Evolutionary conservation across 2,888 invertebrate species (phyloP).

Genomic region (Dynastes maya): DNA sequence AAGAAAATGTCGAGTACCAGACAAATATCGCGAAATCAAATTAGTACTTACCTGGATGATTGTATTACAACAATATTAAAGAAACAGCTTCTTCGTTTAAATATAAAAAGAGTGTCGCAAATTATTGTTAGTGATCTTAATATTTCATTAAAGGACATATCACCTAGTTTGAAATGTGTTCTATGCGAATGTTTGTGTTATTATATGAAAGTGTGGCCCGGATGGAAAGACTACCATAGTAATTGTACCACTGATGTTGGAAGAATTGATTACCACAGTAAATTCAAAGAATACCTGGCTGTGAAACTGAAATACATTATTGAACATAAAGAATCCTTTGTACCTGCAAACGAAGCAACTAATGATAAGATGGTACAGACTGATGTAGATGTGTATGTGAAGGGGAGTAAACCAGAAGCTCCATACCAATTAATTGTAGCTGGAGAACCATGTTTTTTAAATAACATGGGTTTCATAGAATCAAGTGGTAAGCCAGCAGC

Average conservation of each 20-base stretch:
- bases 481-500: conserved; percentile 41
- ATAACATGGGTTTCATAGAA: conserved; percentile 53
- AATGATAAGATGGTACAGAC: conserved; percentile 21
- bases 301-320: conserved; percentile 52
- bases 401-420: conserved; percentile 47
- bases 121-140: conserved; percentile 50
- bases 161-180: conserved; percentile 77
- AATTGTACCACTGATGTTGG: conserved; percentile 11
- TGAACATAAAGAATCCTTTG: conserved; percentile 30
- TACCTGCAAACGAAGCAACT: not conserved
- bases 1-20: not conserved
- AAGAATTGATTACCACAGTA: conserved; percentile 47
- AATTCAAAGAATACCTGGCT: conserved; percentile 52
- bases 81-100: conserved; percentile 42
- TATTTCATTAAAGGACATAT: conserved; percentile 40
- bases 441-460: conserved; percentile 54
- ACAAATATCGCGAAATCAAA: not conserved
- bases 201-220: conserved; percentile 57
- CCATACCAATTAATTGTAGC: conserved; percentile 51
- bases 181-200: conserved; percentile 57
- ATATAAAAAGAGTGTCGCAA: conserved; percentile 35
- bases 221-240: conserved; percentile 51
- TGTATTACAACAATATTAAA: conserved; percentile 43
- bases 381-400: not conserved
- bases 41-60: conserved; percentile 6